These are phyloP conservation scores for Rhodeus uyekii DNA, from an alignment of 2,797 vertebrate species.

Conservation along the genomic window DNA sequence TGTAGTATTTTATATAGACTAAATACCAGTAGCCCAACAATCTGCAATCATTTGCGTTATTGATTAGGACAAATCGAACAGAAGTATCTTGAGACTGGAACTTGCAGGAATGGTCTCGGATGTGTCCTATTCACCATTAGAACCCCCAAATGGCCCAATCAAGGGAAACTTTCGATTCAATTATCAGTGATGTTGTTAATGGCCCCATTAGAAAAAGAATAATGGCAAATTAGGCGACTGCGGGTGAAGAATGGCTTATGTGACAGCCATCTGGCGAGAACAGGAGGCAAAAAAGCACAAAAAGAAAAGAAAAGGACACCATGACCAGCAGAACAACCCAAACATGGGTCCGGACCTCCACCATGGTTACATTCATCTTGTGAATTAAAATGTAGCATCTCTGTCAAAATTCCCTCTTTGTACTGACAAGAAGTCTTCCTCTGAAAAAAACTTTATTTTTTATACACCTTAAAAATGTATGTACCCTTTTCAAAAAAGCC, in stretches of 20 bases:
- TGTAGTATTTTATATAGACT: not conserved
- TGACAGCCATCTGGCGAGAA: slow-evolving; percentile 79
- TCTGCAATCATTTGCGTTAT: slow-evolving; percentile 1
- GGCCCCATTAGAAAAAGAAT: slow-evolving; percentile 79
- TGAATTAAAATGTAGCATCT: slow-evolving; percentile 46
- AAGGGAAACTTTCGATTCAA: slow-evolving; percentile 69
- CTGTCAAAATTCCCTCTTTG: slow-evolving; percentile 29
- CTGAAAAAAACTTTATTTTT: slow-evolving; percentile 20
- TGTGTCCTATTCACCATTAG: slow-evolving; percentile 61
- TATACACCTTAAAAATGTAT: slow-evolving; percentile 37
- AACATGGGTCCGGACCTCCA: slow-evolving; percentile 43
- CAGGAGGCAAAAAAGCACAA: slow-evolving; percentile 56
- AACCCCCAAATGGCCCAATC: slow-evolving; percentile 69
- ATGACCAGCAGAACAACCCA: slow-evolving; percentile 49
- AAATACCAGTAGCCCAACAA: slow-evolving; percentile 3
- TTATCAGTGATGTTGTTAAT: slow-evolving; percentile 78
- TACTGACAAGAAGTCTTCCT: slow-evolving; percentile 30
- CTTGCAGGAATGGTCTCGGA: not conserved
- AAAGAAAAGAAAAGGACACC: slow-evolving; percentile 31
- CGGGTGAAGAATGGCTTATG: slow-evolving; percentile 71
- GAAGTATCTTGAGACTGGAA: slow-evolving; percentile 16
- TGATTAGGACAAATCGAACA: slow-evolving; percentile 16
- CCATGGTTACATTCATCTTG: slow-evolving; percentile 59
- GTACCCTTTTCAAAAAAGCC: slow-evolving; percentile 21
- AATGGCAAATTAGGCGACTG: slow-evolving; percentile 77